Base-by-base conservation (phyloP, 1,140 invertebrate genomes). In the Sarcophaga bullata region DNA sequence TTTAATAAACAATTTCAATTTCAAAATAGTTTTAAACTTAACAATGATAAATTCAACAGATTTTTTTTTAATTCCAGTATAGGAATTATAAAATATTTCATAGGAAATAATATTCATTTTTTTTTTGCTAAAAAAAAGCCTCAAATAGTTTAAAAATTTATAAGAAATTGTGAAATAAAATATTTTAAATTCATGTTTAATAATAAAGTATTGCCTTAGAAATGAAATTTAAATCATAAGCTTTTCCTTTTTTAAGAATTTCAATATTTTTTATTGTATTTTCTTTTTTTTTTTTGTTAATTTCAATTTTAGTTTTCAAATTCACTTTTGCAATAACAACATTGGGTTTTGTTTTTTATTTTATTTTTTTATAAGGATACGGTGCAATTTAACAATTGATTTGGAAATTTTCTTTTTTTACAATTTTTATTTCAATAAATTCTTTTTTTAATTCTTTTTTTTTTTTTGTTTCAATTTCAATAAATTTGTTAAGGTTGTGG, bases 311-410 rank as follows among this genome's bases (percentile, higher is more conserved):
- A 19, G 9, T 19, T 68, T 68, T 68, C 9, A 19, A 19, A 58
- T 58, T 58, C 11, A 58, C 13, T 68, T 68, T 17, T 25, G 62
- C 62, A 68, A 68, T 19, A 68, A 68, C n/a, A 37, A 37, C 25
- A 37, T 37, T 37, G 25, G 25, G 1, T 37, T 37, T 1, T 37
- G 4, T 37, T 37, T 37, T n/a, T n/a, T n/a, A n/a, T n/a, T n/a
- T 1, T 37, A 37, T 68, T 68, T 68, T 25, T 19, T 15, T 62
- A 19, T 25, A 25, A 68, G 62, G 62, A 68, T 19, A 68, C n/a
- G n/a, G 62, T 68, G 62, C 62, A 68, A 25, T 19, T 68, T 68
- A 68, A 68, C 62, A 68, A 68, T 68, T 68, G 62, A 17, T n/a
- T 68, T 68, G 25, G 25, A 37, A 37, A 2, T 37, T 37, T 37